A percentile compares a stretch with the other conserved stretches of the same genome.
phyloP scores from a whole-genome alignment of 2,797 vertebrate genomes.

The Natrix natrix region DNA sequence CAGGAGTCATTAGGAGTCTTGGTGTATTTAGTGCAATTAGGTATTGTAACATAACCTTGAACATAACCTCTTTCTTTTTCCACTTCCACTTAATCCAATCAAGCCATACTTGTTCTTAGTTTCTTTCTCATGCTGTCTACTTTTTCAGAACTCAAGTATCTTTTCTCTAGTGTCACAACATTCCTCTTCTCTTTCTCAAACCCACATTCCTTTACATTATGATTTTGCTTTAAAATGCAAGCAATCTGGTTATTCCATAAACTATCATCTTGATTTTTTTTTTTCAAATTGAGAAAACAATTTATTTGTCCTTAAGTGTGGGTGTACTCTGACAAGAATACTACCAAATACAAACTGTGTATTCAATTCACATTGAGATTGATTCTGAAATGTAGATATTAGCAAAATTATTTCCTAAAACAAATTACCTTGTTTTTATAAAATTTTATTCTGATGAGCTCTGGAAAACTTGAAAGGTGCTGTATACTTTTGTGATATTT shows the following conservation, averaged over 20 bases:
- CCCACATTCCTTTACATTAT: neutral
- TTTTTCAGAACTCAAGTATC: neutral
- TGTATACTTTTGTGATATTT: neutral
- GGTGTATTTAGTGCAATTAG: neutral
- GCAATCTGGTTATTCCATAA: neutral
- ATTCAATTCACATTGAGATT: neutral
- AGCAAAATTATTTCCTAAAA: neutral
- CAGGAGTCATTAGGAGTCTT: neutral
- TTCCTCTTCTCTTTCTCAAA: neutral
- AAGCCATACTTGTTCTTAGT: neutral
- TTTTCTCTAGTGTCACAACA: neutral
- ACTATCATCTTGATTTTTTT: neutral
- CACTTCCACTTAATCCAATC: neutral
- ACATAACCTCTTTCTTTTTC: neutral
- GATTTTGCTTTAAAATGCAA: neutral
- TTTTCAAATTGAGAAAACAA: neutral
- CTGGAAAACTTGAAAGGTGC: neutral
- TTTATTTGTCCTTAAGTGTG: neutral
- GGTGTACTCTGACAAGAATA: neutral
- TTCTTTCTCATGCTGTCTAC: neutral
- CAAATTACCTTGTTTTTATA: neutral
- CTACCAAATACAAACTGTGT: neutral
- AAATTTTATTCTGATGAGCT: neutral
- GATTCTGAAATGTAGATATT: neutral
- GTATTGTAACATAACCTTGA: neutral